phyloP scores from a whole-genome alignment of 1,140 invertebrate genomes.

The Drosophila tristis region DNA sequence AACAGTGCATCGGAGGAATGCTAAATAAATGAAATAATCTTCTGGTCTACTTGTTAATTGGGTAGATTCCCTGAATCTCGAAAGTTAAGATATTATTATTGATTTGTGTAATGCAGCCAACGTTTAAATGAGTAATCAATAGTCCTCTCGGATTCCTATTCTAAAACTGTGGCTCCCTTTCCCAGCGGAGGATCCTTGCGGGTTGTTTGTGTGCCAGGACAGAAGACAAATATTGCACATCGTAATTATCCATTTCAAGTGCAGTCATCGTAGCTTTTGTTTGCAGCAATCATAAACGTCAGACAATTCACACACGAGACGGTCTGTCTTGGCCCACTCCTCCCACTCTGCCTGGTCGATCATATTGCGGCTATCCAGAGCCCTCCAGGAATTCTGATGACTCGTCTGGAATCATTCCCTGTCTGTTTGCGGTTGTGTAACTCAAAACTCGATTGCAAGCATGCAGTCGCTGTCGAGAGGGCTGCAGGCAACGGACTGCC shows the following conservation, averaged over 20 bases:
- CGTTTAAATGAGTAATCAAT: slow-evolving; percentile 23
- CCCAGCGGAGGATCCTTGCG: background rate
- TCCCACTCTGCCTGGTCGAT: background rate
- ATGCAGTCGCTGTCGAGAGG: background rate
- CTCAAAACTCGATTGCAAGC: slow-evolving; percentile 69
- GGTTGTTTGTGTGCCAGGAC: slow-evolving; percentile 12
- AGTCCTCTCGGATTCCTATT: background rate
- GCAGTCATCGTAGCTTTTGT: slow-evolving; percentile 71
- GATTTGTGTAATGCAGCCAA: background rate
- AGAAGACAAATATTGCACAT: slow-evolving; percentile 63
- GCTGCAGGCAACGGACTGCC: slow-evolving; percentile 2
- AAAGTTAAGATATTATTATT: no score
- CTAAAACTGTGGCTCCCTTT: background rate
- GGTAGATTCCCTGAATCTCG: background rate
- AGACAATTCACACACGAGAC: slow-evolving; percentile 24
- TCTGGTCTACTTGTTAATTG: no score
- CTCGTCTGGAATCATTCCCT: slow-evolving; percentile 56
- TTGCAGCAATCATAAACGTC: slow-evolving; percentile 75
- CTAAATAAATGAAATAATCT: no score
- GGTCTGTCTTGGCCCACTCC: slow-evolving; percentile 26
- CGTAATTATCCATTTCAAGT: slow-evolving; percentile 78
- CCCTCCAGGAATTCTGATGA: slow-evolving; percentile 48
- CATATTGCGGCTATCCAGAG: no score
- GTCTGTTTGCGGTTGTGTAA: slow-evolving; percentile 74
- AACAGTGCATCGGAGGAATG: no score